Base-by-base conservation (phyloP, 2,888 invertebrate genomes). In the Caenorhabditis afra region DNA sequence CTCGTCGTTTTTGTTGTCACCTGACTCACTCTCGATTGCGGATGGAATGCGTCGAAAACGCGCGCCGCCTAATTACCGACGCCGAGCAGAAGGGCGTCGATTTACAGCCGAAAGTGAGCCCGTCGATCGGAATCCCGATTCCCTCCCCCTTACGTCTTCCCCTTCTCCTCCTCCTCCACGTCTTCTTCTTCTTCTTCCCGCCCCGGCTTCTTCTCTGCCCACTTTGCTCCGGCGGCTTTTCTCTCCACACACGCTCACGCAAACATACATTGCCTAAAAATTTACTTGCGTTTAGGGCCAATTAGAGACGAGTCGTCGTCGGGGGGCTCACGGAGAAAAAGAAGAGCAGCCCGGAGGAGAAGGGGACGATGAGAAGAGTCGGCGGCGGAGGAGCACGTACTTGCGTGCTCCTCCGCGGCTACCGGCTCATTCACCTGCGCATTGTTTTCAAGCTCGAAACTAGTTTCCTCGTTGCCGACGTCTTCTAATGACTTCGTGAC, bases 281-380 rank as follows among this genome's bases (percentile, higher is more conserved):
- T 67, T 75, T 75, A 67, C 67, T 75, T 75, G 75, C 65, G 77
- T 70, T 77, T 77, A 77, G 66, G 70, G 77, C 77, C 77, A 77
- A 77, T 77, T 77, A 77, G 77, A 71, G 70, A 66, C 62, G 66
- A 66, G 70, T 35, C 66, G 55, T 66, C 57, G 53, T 66, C 47
- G 70, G 55, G 44, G 22, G 37, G 62, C 70, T 55, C 62, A 45
- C 52, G 61, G 50, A 65, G 70, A 20, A 52, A 45, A 52, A 52
- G 70, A 22, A 37, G 68, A 29, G 29, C 29, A 29, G 29, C 4
- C 29, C 4, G 53, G 59, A n/a, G 50, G 52, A 41, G 52, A 41
- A 35, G 49, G 70, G 14, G 59, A 29, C 18, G 50, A 29, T 29
- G 53, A 64, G 62, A 64, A 73, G 64, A 73, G 47, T 41, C 23